A percentile compares a stretch with the other conserved stretches of the same genome.
Conservation (phyloP, 1,140 invertebrate species). For the Bombus polaris region DNA sequence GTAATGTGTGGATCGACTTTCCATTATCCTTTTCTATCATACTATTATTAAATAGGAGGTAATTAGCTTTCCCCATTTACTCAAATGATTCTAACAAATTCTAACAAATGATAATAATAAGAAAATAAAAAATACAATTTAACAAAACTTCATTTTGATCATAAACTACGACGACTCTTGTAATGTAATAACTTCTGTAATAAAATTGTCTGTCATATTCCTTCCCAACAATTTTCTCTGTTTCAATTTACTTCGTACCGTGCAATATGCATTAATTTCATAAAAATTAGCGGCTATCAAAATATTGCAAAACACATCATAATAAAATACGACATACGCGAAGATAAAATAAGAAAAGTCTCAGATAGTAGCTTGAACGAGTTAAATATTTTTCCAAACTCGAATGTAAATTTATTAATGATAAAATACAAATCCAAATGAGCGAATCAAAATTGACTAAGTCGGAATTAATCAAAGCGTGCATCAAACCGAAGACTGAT, state of each 20-base stretch:
- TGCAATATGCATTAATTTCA: no score
- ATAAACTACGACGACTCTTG: no score
- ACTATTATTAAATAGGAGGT: neutral
- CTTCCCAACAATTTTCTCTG: no score
- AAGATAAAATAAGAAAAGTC: no score
- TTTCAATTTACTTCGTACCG: no score
- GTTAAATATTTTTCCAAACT: neutral
- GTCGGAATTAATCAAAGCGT: slow-evolving; percentile 15
- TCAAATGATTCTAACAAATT: neutral
- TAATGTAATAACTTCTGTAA: no score
- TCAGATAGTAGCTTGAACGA: neutral
- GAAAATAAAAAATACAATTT: neutral
- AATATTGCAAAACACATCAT: no score
- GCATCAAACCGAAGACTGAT: slow-evolving; percentile 16
- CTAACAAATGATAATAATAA: neutral
- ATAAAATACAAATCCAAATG: no score
- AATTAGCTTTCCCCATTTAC: neutral
- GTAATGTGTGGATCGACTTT: neutral
- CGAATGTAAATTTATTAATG: neutral
- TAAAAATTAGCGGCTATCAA: no score
- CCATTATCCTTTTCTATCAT: neutral
- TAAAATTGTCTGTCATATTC: no score
- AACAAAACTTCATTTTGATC: no score
- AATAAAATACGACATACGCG: no score
- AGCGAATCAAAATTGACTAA: neutral